Conservation (phyloP, 2,797 vertebrate genomes). For the Bovichtus diacanthus region DNA sequence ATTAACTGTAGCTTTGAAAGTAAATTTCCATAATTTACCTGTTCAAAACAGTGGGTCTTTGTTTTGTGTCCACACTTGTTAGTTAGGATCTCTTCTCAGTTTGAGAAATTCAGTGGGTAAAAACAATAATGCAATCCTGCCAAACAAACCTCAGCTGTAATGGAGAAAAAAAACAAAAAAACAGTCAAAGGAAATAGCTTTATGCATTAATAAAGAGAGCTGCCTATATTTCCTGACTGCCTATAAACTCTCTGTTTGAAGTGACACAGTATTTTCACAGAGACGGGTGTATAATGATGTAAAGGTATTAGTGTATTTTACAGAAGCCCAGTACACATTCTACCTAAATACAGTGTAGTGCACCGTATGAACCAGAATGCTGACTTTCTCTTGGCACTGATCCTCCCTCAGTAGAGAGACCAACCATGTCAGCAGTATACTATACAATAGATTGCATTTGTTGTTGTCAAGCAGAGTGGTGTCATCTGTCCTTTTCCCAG, state of each 20-base stretch:
- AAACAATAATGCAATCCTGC: too few species aligned
- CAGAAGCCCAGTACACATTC: slow-evolving; percentile 6
- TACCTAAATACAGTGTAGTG: slow-evolving; percentile 38
- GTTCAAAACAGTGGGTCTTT: too few species aligned
- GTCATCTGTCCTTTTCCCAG: slow-evolving; percentile 76
- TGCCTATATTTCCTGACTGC: too few species aligned
- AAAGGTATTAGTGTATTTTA: not conserved
- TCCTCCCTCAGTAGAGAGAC: slow-evolving; percentile 33
- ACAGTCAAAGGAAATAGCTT: not conserved
- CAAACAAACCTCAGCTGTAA: too few species aligned
- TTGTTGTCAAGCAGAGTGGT: slow-evolving; percentile 48
- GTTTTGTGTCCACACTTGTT: too few species aligned
- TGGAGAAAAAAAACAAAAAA: too few species aligned
- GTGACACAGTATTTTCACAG: not conserved
- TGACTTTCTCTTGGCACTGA: slow-evolving; percentile 27
- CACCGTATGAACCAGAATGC: slow-evolving; percentile 33
- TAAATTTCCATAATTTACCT: too few species aligned
- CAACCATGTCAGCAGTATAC: slow-evolving; percentile 48
- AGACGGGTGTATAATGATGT: not conserved
- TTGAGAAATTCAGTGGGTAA: too few species aligned
- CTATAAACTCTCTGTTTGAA: too few species aligned
- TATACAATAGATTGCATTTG: slow-evolving; percentile 31
- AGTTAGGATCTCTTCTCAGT: too few species aligned
- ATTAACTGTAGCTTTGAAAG: too few species aligned
- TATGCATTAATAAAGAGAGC: not conserved